Evolutionary conservation across 1,140 invertebrate species (phyloP).

Genomic region (Drosophila oshimai): DNA sequence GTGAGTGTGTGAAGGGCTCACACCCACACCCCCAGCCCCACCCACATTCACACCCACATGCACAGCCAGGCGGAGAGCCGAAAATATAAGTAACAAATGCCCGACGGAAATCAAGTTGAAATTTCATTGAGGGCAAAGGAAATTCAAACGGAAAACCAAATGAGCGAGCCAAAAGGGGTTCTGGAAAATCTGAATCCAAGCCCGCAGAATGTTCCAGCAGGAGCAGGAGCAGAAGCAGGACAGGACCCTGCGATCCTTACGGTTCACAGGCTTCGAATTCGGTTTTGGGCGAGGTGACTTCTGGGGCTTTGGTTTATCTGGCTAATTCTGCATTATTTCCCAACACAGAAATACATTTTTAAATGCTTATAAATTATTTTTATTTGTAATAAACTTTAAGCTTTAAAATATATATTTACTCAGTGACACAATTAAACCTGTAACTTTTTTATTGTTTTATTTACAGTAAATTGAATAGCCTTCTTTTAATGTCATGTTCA

Average conservation of each 20-base stretch:
- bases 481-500: no score
- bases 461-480: no score
- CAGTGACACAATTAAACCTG: no score
- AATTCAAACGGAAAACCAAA: constrained; percentile 80
- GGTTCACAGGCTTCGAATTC: neutral
- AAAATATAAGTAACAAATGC: constrained; percentile 78
- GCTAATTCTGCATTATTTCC: neutral
- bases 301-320: neutral
- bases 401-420: no score
- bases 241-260: neutral
- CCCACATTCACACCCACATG: neutral
- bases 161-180: constrained; percentile 48
- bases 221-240: neutral
- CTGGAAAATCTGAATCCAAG: neutral
- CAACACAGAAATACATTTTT: neutral
- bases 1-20: neutral
- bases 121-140: constrained; percentile 78
- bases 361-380: no score
- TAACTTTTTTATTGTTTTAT: no score
- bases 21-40: neutral
- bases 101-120: constrained; percentile 78
- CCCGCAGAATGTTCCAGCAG: neutral
- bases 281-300: neutral
- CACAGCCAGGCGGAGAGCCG: constrained; percentile 23
- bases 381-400: no score